Conservation (phyloP, 2,888 invertebrate species). For the Lasius platythorax region DNA sequence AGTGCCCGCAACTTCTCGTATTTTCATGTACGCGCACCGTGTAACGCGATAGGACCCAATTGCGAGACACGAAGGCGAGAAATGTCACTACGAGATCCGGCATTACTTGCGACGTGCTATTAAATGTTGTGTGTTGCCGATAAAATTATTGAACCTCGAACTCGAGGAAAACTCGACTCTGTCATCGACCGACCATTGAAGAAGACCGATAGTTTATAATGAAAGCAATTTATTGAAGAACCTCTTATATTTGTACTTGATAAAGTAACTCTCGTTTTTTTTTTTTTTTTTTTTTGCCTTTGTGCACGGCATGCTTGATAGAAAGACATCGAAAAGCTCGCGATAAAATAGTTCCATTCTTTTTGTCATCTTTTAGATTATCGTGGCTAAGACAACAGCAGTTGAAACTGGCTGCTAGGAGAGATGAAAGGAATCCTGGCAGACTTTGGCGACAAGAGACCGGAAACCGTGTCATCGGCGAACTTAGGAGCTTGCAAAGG, state of each 20-base stretch:
- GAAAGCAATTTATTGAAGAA: background rate
- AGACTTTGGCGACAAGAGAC: slow-evolving; percentile 90
- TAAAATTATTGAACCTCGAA: background rate
- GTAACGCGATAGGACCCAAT: slow-evolving; percentile 65
- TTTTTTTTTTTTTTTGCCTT: background rate
- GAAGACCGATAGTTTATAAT: background rate
- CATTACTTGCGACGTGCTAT: slow-evolving; percentile 4
- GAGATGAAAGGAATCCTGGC: slow-evolving; percentile 88
- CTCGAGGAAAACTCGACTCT: background rate
- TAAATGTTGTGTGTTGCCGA: slow-evolving; percentile 4
- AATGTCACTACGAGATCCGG: slow-evolving; percentile 4
- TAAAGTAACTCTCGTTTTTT: slow-evolving; percentile 13
- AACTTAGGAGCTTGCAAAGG: slow-evolving; percentile 87
- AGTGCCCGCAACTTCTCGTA: slow-evolving; percentile 68
- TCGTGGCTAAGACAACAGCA: slow-evolving; percentile 95
- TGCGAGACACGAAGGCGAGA: slow-evolving; percentile 62
- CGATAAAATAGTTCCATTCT: slow-evolving; percentile 7
- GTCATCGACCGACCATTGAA: background rate
- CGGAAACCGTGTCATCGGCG: slow-evolving; percentile 89
- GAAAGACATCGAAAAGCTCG: slow-evolving; percentile 9
- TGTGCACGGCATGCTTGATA: background rate
- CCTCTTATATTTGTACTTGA: background rate
- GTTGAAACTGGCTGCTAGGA: slow-evolving; percentile 92
- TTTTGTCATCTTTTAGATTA: slow-evolving; percentile 74
- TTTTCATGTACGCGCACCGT: slow-evolving; percentile 54